Percentiles rank a stretch among this genome's conserved stretches.
These are phyloP conservation scores for Pseudorectes ferrugineus DNA, from an alignment of 2,113 vertebrate genomes.

Conservation along the genomic window DNA sequence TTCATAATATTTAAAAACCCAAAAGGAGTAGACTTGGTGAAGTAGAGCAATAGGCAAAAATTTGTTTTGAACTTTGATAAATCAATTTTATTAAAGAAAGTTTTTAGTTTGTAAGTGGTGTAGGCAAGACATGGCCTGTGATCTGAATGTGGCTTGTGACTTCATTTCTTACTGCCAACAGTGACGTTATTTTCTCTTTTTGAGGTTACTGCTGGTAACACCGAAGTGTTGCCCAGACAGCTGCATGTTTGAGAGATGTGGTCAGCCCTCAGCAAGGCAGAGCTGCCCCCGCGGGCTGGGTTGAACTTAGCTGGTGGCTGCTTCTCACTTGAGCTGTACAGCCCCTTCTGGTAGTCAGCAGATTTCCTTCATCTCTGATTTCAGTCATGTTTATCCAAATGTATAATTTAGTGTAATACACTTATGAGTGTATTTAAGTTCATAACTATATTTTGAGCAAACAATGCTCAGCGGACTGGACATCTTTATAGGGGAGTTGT, in stretches of 20 bases:
- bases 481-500: constrained; percentile 28
- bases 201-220: neutral
- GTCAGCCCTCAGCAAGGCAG: neutral
- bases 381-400: neutral
- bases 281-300: neutral
- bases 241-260: neutral
- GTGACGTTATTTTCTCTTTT: neutral
- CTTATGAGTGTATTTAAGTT: constrained; percentile 11
- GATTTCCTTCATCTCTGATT: constrained; percentile 5
- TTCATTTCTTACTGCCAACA: neutral
- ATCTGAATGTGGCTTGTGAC: neutral
- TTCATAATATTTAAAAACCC: constrained; percentile 16
- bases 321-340: neutral
- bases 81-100: neutral
- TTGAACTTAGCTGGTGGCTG: neutral
- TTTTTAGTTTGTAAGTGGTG: neutral
- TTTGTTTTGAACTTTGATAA: constrained; percentile 16
- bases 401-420: constrained; percentile 28
- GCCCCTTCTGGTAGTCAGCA: neutral
- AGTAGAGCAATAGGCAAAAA: constrained; percentile 48
- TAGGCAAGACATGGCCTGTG: neutral
- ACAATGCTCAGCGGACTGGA: constrained; percentile 32
- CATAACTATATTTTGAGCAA: constrained; percentile 49
- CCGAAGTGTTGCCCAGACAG: neutral
- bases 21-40: constrained; percentile 32